Evolutionary conservation across 2,797 vertebrate genomes (phyloP), one percentile per base, ranked within the genome.

Genomic region (Graptemys geographica): DNA sequence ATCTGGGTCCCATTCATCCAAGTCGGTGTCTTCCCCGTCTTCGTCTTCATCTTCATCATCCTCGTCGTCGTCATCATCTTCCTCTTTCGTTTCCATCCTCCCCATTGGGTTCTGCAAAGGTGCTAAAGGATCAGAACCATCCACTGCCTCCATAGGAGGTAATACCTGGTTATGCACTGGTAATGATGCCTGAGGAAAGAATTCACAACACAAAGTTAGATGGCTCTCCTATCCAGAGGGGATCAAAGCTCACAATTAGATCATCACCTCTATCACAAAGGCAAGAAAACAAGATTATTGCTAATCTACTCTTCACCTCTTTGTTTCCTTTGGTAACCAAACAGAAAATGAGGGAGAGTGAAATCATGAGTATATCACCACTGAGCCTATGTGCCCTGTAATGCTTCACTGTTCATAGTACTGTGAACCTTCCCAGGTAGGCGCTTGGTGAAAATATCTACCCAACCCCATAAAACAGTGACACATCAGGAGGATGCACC

Each of bases 1-100:
- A 82, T 98, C 98, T 27, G 98, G 98, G 81, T 99, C 99, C 99
- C 99, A 99, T 83, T 99, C 99, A 4, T 99, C 99, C 96, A 99
- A 96, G 86, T 99, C 99, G 2, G 99, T 99, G 93, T 99, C 99
- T 79, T 99, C 99, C 0, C 99, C 98, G 0, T 98, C 98, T 59
- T 98, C 98, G 0, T 99, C 98, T 5, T 98, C 98, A 1, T 98
- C 97, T 2, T 98, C 99, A 0, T 99, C 99, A 15, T 99, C 99
- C 1, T 99, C 99, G 1, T 99, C 99, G 11, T 98, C 98, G 0
- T 99, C 99, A 3, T 99, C 99, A 1, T 99, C 99, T 41, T 99
- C 99, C 79, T 98, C 98, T 94, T 98, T 98, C 81, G 98, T 98
- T 97, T 99, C 99, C 79, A 99, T 99, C 81, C 98, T 98, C 74